Evolutionary conservation across 2,888 invertebrate genomes (phyloP).

Genomic region (Metalampra italica): DNA sequence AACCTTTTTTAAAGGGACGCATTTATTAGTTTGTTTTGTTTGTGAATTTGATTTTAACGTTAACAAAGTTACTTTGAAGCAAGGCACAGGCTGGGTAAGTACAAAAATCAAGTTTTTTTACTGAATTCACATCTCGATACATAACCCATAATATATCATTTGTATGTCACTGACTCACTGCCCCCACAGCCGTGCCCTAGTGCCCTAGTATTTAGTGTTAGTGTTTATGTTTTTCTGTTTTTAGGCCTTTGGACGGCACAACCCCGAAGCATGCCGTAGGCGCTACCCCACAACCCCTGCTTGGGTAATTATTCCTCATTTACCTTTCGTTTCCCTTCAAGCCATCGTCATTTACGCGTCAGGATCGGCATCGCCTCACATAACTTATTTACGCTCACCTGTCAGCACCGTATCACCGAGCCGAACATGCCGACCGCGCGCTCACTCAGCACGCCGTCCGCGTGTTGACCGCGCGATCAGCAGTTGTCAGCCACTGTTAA

Average conservation of each 20-base stretch:
- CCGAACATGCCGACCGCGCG: too few species aligned
- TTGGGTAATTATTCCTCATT: constrained; percentile 79
- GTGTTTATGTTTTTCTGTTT: constrained; percentile 77
- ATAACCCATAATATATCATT: neutral
- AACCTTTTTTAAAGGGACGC: too few species aligned
- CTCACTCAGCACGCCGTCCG: too few species aligned
- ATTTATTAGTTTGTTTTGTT: too few species aligned
- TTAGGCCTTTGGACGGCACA: constrained; percentile 81
- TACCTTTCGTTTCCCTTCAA: constrained; percentile 5
- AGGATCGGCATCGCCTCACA: too few species aligned
- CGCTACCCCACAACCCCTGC: constrained; percentile 78
- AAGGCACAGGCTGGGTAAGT: too few species aligned
- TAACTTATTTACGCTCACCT: too few species aligned
- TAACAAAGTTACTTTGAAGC: too few species aligned
- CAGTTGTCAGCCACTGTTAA: too few species aligned
- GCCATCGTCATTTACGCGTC: neutral
- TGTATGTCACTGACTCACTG: neutral
- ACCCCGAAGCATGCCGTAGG: constrained; percentile 78
- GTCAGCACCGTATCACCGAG: too few species aligned
- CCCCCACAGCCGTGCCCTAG: neutral
- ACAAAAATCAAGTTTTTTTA: neutral
- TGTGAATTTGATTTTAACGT: too few species aligned
- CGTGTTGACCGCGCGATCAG: too few species aligned
- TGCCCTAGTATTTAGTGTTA: constrained; percentile 59
- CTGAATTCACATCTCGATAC: neutral